Conservation (phyloP, 2,888 invertebrate genomes). For the Muschampia plurimacula region DNA sequence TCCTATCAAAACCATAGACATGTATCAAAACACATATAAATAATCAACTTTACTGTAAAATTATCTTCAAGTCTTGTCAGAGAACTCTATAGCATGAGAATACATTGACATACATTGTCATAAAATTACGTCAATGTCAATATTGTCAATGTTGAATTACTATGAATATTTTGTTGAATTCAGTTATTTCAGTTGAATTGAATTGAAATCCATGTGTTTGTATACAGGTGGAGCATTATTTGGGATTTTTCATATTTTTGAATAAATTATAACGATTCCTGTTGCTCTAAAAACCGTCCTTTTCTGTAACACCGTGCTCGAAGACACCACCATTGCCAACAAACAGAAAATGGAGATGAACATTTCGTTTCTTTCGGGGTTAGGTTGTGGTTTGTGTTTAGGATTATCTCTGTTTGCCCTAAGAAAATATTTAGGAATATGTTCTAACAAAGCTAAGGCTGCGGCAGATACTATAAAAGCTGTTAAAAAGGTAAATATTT, state of each 20-base stretch:
- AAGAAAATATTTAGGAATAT: conserved; percentile 60
- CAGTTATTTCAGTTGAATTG: neutral
- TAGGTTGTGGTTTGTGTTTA: conserved; percentile 77
- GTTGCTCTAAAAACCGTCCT: neutral
- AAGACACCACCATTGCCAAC: conserved; percentile 57
- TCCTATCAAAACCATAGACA: no score
- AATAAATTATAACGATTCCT: neutral
- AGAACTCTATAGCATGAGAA: no score
- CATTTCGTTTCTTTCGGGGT: conserved; percentile 69
- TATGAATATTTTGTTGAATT: no score
- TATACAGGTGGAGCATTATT: neutral
- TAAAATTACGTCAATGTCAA: no score
- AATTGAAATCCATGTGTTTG: neutral
- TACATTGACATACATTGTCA: no score
- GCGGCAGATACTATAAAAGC: conserved; percentile 38
- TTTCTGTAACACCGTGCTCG: neutral
- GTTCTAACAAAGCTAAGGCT: conserved; percentile 53
- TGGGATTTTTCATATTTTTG: neutral
- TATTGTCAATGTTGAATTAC: no score
- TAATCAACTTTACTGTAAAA: no score
- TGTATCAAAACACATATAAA: no score
- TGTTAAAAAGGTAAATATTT: conserved; percentile 58
- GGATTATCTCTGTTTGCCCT: conserved; percentile 74
- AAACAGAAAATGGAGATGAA: conserved; percentile 74
- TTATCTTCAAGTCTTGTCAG: no score